These are phyloP conservation scores for Hippocampus zosterae DNA, from an alignment of 2,113 vertebrate genomes.

Conservation along the genomic window DNA sequence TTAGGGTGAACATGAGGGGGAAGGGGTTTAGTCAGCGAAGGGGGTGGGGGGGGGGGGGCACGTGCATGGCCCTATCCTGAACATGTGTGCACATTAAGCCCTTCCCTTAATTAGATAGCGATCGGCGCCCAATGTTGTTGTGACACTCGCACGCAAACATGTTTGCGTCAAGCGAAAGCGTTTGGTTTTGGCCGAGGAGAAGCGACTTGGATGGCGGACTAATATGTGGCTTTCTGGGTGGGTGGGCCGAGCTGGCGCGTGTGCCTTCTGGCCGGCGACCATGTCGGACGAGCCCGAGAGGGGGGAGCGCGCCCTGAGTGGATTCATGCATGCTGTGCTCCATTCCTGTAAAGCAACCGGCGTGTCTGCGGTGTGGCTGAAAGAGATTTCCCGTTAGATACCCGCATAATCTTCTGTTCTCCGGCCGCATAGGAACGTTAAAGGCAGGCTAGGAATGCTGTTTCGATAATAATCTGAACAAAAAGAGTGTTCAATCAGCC, in stretches of 20 bases:
- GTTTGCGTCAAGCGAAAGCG: conserved; percentile 2
- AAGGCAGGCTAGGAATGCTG: neutral
- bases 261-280: neutral
- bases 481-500: no score
- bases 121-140: conserved; percentile 28
- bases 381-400: conserved; percentile 22
- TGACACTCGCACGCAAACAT: neutral
- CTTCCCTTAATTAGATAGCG: conserved; percentile 35
- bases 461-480: conserved; percentile 18
- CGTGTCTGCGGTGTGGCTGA: neutral
- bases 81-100: conserved; percentile 9
- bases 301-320: neutral
- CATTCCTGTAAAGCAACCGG: neutral
- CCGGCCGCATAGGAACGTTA: conserved; percentile 10
- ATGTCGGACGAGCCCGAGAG: neutral
- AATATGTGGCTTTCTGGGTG: neutral
- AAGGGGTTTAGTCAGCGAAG: neutral
- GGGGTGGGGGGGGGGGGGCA: neutral
- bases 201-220: neutral
- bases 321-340: neutral
- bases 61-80: conserved; percentile 2
- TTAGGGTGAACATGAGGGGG: neutral
- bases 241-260: neutral
- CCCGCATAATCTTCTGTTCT: conserved; percentile 8
- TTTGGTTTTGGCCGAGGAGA: neutral